These are phyloP conservation scores for Corythaeola cristata DNA, from an alignment of 2,113 vertebrate genomes.

Conservation along the genomic window DNA sequence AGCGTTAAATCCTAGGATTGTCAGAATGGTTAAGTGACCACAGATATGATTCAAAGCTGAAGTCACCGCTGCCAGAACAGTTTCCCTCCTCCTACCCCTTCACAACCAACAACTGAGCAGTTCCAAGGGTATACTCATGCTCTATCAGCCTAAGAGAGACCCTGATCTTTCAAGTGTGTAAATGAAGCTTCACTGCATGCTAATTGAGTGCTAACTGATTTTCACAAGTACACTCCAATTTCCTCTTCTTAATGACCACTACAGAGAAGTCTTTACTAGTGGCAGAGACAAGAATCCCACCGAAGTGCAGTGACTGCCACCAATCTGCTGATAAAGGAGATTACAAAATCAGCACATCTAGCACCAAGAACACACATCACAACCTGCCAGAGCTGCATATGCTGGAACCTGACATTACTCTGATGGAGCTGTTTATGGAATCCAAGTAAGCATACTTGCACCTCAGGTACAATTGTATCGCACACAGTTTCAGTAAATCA, in stretches of 20 bases:
- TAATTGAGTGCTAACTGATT: slow-evolving; percentile 50
- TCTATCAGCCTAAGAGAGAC: neutral
- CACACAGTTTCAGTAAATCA: neutral
- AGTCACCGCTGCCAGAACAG: neutral
- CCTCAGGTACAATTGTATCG: neutral
- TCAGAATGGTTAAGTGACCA: neutral
- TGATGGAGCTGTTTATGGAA: neutral
- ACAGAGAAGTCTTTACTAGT: neutral
- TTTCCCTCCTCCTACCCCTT: neutral
- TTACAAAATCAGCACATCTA: neutral
- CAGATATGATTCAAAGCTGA: neutral
- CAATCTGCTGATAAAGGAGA: neutral
- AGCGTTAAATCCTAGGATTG: neutral
- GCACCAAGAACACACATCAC: neutral
- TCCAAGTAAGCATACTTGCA: neutral
- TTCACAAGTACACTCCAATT: neutral
- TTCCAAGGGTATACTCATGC: neutral
- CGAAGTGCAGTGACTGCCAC: neutral
- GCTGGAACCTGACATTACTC: neutral
- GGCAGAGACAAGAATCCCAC: neutral
- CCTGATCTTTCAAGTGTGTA: neutral
- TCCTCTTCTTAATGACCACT: neutral
- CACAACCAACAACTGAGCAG: neutral
- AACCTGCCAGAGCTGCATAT: neutral
- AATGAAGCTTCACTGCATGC: neutral